phyloP scores from a whole-genome alignment of 2,888 invertebrate species.

The Pheosia tremula region DNA sequence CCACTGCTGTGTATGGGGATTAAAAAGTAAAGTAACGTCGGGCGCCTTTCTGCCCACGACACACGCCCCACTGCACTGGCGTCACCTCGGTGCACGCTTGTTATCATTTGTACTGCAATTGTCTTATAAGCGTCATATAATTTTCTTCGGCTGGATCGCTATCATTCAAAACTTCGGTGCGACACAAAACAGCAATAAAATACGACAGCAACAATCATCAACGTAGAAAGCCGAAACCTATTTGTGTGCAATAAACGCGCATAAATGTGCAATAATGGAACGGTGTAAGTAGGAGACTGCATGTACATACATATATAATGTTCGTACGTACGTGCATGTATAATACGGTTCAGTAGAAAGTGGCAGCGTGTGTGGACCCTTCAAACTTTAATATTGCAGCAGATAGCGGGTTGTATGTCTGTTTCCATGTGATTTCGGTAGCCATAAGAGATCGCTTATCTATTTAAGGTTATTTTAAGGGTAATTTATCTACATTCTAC shows the following conservation, averaged over 20 bases:
- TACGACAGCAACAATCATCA: constrained; percentile 21
- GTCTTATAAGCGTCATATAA: constrained; percentile 13
- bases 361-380: constrained; percentile 3
- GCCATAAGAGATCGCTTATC: background rate
- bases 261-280: constrained; percentile 14
- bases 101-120: constrained; percentile 19
- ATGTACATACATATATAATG: background rate
- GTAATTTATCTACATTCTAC: background rate
- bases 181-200: constrained; percentile 23
- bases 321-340: background rate
- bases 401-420: background rate
- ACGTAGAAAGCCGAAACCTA: constrained; percentile 18
- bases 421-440: background rate
- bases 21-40: constrained; percentile 38
- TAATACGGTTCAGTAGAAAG: constrained; percentile 5
- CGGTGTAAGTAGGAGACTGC: constrained; percentile 11
- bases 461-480: background rate
- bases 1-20: constrained; percentile 32
- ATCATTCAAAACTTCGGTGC: constrained; percentile 18
- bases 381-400: background rate
- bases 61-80: constrained; percentile 12
- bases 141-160: constrained; percentile 13
- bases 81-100: constrained; percentile 22
- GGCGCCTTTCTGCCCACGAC: constrained; percentile 43
- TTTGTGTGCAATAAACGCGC: constrained; percentile 10